phyloP scores from a whole-genome alignment of 1,140 invertebrate species.

The Lasioglossum albipes region DNA sequence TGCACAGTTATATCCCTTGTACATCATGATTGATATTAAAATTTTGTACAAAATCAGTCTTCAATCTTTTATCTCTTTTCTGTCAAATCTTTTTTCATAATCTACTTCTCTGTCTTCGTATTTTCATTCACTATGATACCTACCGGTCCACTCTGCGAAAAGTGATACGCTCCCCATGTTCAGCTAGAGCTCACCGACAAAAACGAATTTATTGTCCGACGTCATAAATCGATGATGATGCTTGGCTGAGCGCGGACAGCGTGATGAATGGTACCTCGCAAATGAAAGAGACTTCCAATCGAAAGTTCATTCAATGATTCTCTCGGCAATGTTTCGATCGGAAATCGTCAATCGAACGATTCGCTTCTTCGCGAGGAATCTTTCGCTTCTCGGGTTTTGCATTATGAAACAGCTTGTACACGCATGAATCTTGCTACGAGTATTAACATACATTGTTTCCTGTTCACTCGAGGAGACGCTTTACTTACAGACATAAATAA shows the following conservation, averaged over 20 bases:
- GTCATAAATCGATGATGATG: neutral
- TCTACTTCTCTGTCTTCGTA: no score
- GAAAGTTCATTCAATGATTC: neutral
- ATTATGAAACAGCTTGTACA: slow-evolving; percentile 35
- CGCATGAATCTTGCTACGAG: slow-evolving; percentile 20
- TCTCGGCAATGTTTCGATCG: no score
- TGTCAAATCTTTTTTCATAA: no score
- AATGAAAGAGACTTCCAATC: neutral
- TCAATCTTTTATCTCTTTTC: no score
- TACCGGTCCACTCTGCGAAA: no score
- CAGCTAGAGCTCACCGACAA: no score
- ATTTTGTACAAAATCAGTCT: no score
- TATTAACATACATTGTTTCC: slow-evolving; percentile 38
- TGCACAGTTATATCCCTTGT: no score
- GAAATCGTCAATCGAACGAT: neutral
- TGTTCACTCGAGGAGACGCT: slow-evolving; percentile 16
- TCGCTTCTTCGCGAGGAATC: neutral
- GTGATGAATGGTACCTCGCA: neutral
- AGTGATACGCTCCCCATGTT: no score
- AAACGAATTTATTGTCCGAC: no score
- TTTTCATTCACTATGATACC: no score
- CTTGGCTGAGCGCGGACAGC: neutral
- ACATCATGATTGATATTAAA: no score
- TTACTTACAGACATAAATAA: slow-evolving; percentile 49
- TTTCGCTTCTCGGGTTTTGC: neutral